Evolutionary conservation across 1,140 invertebrate genomes (phyloP), one percentile per base, ranked within the genome.

Genomic region (Wasmannia auropunctata): DNA sequence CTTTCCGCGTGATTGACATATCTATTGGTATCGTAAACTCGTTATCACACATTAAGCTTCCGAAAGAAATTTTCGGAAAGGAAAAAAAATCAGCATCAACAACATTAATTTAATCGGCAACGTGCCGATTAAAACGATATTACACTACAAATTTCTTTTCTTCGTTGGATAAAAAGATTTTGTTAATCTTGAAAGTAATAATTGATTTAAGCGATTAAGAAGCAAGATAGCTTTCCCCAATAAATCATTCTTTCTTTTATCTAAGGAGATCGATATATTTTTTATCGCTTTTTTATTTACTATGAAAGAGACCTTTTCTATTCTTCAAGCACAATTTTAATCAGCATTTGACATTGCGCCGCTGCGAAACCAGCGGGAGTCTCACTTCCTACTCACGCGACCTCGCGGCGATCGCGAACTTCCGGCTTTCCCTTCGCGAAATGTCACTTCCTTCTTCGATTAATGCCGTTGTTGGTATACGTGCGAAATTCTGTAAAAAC

Each of bases 391-490:
- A 69, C 60, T 90, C 74, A 69, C 40, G 43, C 79, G 84, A 88
- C 86, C 81, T 89, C 81, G 34, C 67, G 31, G 70, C 49, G 37
- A 62, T 76, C 62, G n/a, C n/a, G 10, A 88, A 81, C 88, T 91
- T 91, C 90, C 90, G 90, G 69, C 90, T 91, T 91, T 91, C 88
- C 86, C 79, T 62, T 62, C 22, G 70, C 58, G 34, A 87, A 90
- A 90, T 90, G 88, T 90, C 76, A 90, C 70, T 90, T 90, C 89
- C 88, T 87, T 10, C 58, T 75, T 49, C 87, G 69, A 86, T 86
- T 63, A 51, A 60, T 31, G 25, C 0, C 43, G 46, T 49, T 49
- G n/a, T 28, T 70, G 43, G n/a, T 56, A n/a, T n/a, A 63, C 31
- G 49, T 37, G 49, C 19, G 25, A 67, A 67, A 81, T 86, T 88